phyloP scores from a whole-genome alignment of 2,113 vertebrate species.

The Melanerpes aurifrons region DNA sequence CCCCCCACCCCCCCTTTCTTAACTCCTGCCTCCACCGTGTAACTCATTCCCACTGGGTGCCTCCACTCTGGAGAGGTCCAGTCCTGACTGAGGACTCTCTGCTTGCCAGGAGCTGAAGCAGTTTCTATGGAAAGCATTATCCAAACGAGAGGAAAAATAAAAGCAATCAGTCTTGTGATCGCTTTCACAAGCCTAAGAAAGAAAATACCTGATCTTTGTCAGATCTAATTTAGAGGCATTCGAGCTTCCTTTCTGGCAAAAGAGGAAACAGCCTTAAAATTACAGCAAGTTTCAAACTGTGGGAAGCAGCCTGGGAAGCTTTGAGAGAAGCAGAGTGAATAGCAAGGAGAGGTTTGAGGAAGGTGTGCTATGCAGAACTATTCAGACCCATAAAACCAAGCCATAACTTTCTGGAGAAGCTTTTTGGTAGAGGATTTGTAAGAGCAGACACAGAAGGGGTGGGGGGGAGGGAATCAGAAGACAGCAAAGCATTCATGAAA shows the following conservation, averaged over 20 bases:
- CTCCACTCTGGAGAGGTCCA: fast-evolving
- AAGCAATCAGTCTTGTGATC: neutral
- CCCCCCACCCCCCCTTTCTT: neutral
- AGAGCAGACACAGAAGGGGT: neutral
- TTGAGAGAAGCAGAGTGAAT: neutral
- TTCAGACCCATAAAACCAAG: neutral
- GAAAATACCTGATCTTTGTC: conserved; percentile 29
- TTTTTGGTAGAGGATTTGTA: neutral
- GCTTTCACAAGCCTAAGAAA: neutral
- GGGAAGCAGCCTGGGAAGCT: neutral
- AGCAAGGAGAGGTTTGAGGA: neutral
- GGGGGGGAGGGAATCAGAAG: neutral
- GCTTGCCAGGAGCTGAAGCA: neutral
- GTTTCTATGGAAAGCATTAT: conserved; percentile 20
- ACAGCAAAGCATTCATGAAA: neutral
- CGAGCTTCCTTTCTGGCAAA: neutral
- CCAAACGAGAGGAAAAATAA: neutral
- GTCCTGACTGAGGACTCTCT: neutral
- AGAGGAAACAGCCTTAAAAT: conserved; percentile 22
- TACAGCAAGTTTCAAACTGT: neutral
- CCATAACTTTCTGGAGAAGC: neutral
- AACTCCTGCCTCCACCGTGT: neutral
- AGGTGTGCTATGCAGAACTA: neutral
- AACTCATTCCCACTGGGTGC: neutral
- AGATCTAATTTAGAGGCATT: neutral